These are phyloP conservation scores for Lophura nycthemera DNA, from an alignment of 2,113 vertebrate genomes.

Conservation along the genomic window DNA sequence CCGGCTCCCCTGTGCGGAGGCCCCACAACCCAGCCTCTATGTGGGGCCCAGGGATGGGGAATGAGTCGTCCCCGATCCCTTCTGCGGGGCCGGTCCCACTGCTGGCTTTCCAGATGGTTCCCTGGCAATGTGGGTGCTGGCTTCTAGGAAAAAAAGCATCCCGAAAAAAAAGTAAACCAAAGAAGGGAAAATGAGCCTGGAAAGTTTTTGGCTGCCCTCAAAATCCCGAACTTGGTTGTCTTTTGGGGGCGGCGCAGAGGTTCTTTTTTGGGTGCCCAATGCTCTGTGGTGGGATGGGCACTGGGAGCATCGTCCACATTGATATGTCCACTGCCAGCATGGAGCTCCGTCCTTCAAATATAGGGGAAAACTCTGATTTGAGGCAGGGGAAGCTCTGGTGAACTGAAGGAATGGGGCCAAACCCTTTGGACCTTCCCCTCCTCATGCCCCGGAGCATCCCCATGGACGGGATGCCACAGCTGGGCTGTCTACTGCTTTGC, in stretches of 20 bases:
- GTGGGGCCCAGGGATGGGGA: neutral
- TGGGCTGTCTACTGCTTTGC: constrained; percentile 63
- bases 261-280: neutral
- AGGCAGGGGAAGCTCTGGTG: neutral
- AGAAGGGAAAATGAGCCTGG: fast-evolving
- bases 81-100: fast-evolving
- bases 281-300: fast-evolving
- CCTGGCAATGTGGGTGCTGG: neutral
- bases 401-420: neutral
- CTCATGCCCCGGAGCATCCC: neutral
- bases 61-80: neutral
- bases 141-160: neutral
- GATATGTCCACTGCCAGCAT: fast-evolving
- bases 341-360: neutral
- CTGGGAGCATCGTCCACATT: neutral
- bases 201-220: neutral
- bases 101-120: neutral
- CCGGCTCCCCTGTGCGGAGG: neutral
- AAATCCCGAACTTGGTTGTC: neutral
- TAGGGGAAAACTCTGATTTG: neutral
- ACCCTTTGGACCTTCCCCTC: neutral
- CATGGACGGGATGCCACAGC: neutral
- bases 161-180: neutral
- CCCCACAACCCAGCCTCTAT: neutral
- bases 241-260: neutral